Evolutionary conservation across 2,888 invertebrate species (phyloP).

Genomic region (Salticus scenicus): DNA sequence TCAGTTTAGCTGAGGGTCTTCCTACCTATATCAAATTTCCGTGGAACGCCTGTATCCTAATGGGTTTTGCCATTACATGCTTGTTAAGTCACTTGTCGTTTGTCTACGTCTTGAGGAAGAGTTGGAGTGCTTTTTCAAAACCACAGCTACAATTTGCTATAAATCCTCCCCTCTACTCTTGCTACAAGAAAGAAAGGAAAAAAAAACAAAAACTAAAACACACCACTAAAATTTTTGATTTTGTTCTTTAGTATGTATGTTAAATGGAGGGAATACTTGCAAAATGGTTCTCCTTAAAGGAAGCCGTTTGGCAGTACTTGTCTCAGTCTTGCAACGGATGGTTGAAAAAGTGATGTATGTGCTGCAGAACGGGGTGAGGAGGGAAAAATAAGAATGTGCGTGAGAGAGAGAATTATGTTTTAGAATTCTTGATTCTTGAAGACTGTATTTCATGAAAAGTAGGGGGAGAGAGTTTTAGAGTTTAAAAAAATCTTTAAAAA

Average conservation of each 20-base stretch:
- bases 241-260: neutral
- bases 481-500: too few species aligned
- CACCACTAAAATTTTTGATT: neutral
- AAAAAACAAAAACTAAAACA: neutral
- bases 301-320: conserved; percentile 4
- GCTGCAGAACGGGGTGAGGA: too few species aligned
- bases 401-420: too few species aligned
- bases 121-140: conserved; percentile 34
- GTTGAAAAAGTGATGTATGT: conserved; percentile 62
- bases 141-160: conserved; percentile 16
- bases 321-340: conserved; percentile 37
- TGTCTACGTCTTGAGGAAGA: conserved; percentile 42
- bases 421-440: too few species aligned
- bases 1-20: conserved; percentile 14
- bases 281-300: neutral
- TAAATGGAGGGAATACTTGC: neutral
- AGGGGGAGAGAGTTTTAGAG: too few species aligned
- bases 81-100: conserved; percentile 52
- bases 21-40: conserved; percentile 53
- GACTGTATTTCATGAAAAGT: too few species aligned
- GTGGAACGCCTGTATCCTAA: conserved; percentile 40
- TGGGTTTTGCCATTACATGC: conserved; percentile 61
- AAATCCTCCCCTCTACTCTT: neutral
- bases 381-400: too few species aligned
- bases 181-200: conserved; percentile 1